phyloP scores from a whole-genome alignment of 2,797 vertebrate species.

The Pseudopleuronectes americanus region DNA sequence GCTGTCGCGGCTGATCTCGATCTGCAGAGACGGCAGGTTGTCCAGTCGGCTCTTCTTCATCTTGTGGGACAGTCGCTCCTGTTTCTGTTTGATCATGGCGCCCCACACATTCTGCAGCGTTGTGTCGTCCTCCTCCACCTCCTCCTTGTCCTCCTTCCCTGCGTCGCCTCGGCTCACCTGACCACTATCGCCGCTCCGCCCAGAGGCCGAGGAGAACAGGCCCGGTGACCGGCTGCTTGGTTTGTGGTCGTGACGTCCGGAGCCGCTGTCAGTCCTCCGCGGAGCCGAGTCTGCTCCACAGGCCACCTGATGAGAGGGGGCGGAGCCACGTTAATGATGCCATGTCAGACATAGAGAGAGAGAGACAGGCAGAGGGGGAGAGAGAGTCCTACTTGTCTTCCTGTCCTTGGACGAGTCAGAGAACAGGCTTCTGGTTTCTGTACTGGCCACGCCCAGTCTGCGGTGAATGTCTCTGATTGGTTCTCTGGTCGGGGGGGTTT shows the following conservation, averaged over 20 bases:
- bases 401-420: conserved; percentile 88
- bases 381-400: conserved; percentile 86
- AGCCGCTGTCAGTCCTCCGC: conserved; percentile 38
- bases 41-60: conserved; percentile 96
- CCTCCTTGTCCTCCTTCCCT: conserved; percentile 24
- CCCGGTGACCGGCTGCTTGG: neutral
- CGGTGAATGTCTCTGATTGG: conserved; percentile 92
- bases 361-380: neutral
- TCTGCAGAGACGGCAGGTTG: conserved; percentile 96
- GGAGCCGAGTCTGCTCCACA: conserved; percentile 94
- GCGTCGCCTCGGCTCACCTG: neutral
- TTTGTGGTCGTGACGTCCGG: conserved; percentile 25
- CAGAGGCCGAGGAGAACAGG: conserved; percentile 34
- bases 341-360: neutral
- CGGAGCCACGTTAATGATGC: neutral
- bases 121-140: conserved; percentile 91
- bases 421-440: conserved; percentile 84
- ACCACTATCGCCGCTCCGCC: neutral
- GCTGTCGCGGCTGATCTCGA: conserved; percentile 98
- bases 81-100: conserved; percentile 95
- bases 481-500: conserved; percentile 83
- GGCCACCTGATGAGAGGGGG: conserved; percentile 78
- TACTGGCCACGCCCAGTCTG: conserved; percentile 89
- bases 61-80: conserved; percentile 88
- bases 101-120: conserved; percentile 95